phyloP scores from a whole-genome alignment of 2,888 invertebrate genomes.

The Rhingia rostrata region DNA sequence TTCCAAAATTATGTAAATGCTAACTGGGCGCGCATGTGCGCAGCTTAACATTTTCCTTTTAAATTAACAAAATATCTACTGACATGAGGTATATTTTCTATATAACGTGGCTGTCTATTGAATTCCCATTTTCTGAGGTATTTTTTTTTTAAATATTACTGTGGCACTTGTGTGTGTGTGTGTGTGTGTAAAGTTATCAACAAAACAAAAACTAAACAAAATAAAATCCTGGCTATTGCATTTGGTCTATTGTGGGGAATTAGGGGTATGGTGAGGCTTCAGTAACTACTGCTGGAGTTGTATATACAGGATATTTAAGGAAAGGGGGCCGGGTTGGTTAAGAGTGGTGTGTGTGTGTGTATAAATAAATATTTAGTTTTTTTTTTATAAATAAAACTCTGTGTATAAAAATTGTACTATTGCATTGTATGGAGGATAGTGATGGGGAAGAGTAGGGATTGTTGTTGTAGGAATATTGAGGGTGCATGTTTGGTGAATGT shows the following conservation, averaged over 20 bases:
- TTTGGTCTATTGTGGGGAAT: conserved; percentile 82
- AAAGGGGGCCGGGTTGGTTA: conserved; percentile 60
- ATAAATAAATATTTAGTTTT: conserved; percentile 79
- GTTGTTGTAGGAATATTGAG: conserved; percentile 49
- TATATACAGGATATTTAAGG: conserved; percentile 79
- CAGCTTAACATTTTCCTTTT: conserved; percentile 11
- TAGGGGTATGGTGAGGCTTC: conserved; percentile 42
- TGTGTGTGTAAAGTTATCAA: conserved; percentile 75
- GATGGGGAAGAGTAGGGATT: conserved; percentile 65
- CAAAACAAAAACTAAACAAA: conserved; percentile 74
- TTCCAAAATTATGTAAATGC: conserved; percentile 30
- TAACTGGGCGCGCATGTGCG: conserved; percentile 5
- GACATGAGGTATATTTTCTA: conserved; percentile 52
- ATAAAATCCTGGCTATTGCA: conserved; percentile 81
- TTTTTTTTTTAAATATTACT: conserved; percentile 75
- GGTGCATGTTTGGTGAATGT: conserved; percentile 49
- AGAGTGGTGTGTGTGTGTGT: conserved; percentile 77
- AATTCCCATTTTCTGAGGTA: conserved; percentile 72
- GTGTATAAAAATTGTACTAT: conserved; percentile 83
- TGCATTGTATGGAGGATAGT: conserved; percentile 82
- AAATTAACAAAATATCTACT: conserved; percentile 35
- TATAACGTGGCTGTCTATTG: conserved; percentile 53
- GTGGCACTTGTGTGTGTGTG: conserved; percentile 79
- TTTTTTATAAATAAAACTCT: conserved; percentile 79
- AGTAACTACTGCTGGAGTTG: conserved; percentile 75